phyloP scores from a whole-genome alignment of 2,113 vertebrate species.

The Corythornis cristatus region DNA sequence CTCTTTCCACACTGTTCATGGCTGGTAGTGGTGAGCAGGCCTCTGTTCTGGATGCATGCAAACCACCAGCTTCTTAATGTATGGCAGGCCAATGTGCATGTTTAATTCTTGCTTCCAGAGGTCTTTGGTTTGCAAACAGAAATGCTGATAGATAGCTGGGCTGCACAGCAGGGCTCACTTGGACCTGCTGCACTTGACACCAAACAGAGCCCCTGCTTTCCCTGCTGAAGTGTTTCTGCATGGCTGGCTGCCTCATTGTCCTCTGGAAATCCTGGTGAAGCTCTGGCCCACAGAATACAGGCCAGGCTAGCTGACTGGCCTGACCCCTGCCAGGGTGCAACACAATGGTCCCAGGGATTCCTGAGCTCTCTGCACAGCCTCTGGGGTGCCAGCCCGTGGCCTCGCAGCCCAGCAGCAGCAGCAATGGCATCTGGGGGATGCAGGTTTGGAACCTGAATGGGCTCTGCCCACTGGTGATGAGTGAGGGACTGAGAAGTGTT shows the following conservation, averaged over 20 bases:
- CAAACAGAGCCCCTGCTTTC: neutral
- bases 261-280: neutral
- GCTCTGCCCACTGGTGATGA: neutral
- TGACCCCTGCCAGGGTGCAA: neutral
- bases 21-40: neutral
- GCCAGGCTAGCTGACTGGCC: neutral
- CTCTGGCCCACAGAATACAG: neutral
- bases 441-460: neutral
- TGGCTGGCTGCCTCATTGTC: neutral
- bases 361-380: neutral
- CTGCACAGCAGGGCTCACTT: neutral
- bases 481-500: neutral
- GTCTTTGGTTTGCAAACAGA: neutral
- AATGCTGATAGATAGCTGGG: neutral
- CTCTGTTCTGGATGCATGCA: neutral
- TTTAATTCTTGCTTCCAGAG: neutral
- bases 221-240: fast-evolving
- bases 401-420: fast-evolving
- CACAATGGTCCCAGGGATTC: fast-evolving
- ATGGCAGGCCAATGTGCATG: neutral
- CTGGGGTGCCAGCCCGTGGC: neutral
- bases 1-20: neutral
- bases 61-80: neutral
- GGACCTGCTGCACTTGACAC: neutral
- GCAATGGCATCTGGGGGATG: neutral